Conservation (phyloP, 2,113 vertebrate species). For the Neolamprologus tretocephalus region DNA sequence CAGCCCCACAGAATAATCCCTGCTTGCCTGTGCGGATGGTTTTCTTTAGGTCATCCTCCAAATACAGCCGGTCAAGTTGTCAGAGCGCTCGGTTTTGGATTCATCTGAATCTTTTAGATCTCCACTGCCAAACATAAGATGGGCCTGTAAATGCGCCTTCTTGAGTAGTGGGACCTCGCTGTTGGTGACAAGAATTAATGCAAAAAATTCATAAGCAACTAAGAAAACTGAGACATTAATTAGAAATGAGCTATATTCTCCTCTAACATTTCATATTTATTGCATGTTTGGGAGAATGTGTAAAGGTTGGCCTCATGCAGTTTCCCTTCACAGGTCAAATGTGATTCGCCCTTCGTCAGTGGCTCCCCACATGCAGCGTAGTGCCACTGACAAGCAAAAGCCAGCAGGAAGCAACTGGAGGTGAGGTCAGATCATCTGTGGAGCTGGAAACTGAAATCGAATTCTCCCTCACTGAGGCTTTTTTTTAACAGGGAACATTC, state of each 20-base stretch:
- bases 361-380: background rate
- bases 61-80: background rate
- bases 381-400: background rate
- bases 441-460: background rate
- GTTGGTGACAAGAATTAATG: background rate
- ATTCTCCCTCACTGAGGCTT: background rate
- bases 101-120: background rate
- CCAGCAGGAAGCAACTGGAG: background rate
- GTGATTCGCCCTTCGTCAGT: background rate
- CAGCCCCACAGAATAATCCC: background rate
- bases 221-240: background rate
- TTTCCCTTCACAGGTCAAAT: background rate
- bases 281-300: background rate
- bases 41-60: background rate
- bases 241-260: background rate
- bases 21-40: background rate
- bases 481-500: background rate
- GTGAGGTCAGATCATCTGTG: conserved; percentile 7
- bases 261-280: background rate
- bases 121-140: background rate
- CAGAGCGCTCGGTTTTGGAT: background rate
- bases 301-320: background rate
- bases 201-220: background rate
- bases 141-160: background rate
- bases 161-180: background rate